Base-by-base conservation (phyloP, 2,113 vertebrate genomes). In the Platycercus adscitus region DNA sequence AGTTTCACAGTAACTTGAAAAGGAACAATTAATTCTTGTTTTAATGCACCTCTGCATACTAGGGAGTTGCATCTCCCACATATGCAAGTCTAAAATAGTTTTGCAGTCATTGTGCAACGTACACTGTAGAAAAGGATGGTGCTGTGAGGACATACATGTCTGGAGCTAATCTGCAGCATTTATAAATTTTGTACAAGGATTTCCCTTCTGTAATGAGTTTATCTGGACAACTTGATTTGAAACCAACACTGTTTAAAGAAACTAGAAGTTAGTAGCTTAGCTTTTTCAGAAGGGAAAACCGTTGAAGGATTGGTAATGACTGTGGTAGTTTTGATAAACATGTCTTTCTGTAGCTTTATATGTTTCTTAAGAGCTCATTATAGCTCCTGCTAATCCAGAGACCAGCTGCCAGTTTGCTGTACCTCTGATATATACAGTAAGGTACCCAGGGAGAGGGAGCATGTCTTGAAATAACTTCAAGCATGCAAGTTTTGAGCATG, bases 391-490 rank as follows among this genome's bases (percentile, higher is more conserved):
- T 58, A 37, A 16, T 49, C 23, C 64, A 60, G n/a, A 41, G 47
- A 12, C 10, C 43, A 17, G 37, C 9, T 56, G 46, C 23, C 0
- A 4, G 31, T 28, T 16, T 63, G n/a, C 17, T 18, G 39, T 26
- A 12, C 39, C 6, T 37, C 39, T 21, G 19, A 9, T 0, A 0
- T 37, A 3, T 2, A 5, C 25, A 33, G 63, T 29, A 14, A 41
- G 37, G 20, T 26, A 16, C 25, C 55, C 13, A 6, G 39, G 13
- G 43, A 61, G 31, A 64, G 20, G 43, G 25, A 84, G 9, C 1
- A 0, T 24, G 23, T 41, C 29, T 52, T 26, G 29, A 64, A 75
- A 47, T 21, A 43, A 24, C 47, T 20, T 43, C 2, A 44, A n/a
- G 53, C 28, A 3, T 69, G 18, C 17, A 23, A 39, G 19, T 31